Evolutionary conservation across 2,888 invertebrate genomes (phyloP).

Genomic region (Acrobasis suavella): DNA sequence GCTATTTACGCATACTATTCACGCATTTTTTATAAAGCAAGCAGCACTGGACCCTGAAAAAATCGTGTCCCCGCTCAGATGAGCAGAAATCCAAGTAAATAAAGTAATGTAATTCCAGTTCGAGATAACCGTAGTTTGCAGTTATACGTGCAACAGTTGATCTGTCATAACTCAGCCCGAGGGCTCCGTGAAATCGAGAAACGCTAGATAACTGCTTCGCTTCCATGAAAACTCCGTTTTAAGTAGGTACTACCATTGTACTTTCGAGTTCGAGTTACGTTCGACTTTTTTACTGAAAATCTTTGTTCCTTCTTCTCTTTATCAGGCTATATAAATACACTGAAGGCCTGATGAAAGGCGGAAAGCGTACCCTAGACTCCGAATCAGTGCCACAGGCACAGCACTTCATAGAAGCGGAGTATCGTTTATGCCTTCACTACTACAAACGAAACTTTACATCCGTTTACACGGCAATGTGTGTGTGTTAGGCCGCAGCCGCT

Average conservation of each 20-base stretch:
- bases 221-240: constrained; percentile 30
- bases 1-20: too few relatives aligned
- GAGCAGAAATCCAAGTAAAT: not conserved
- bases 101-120: not conserved
- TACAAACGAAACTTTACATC: too few relatives aligned
- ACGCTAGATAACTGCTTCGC: constrained; percentile 28
- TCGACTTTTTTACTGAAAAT: not conserved
- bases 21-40: too few relatives aligned
- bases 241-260: constrained; percentile 36
- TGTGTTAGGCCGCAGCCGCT: too few relatives aligned
- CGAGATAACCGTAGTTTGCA: constrained; percentile 2
- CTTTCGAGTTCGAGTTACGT: not conserved
- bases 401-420: too few relatives aligned
- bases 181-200: constrained; percentile 46
- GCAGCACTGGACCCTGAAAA: too few relatives aligned
- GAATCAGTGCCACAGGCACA: too few relatives aligned
- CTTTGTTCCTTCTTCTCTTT: not conserved
- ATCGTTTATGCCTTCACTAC: too few relatives aligned
- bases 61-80: not conserved
- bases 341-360: too few relatives aligned
- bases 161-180: constrained; percentile 32
- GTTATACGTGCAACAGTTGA: constrained; percentile 31
- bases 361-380: too few relatives aligned
- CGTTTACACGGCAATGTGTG: too few relatives aligned
- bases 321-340: too few relatives aligned